Percentiles rank a stretch among this genome's conserved stretches.
Conservation (phyloP, 1,140 invertebrate species). For the Gonioctena quinquepunctata region DNA sequence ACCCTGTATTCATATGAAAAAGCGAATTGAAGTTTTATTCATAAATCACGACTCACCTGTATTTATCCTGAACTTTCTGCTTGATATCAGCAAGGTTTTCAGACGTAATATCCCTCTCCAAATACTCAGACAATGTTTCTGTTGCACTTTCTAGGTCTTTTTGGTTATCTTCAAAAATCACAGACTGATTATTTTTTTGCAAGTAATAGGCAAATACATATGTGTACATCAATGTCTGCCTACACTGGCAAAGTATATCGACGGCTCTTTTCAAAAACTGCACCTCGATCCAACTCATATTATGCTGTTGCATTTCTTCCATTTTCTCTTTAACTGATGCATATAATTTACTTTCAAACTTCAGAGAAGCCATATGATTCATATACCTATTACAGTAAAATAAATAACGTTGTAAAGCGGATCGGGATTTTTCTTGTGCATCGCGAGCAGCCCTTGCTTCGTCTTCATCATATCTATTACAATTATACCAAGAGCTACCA, state of each 20-base stretch:
- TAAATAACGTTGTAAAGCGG: conserved; percentile 90
- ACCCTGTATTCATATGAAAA: background rate
- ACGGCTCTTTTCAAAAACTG: conserved; percentile 98
- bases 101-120: conserved; percentile 96
- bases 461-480: conserved; percentile 95
- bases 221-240: conserved; percentile 98
- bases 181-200: conserved; percentile 97
- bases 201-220: conserved; percentile 99
- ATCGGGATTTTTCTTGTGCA: conserved; percentile 92
- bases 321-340: conserved; percentile 95
- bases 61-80: conserved; percentile 99
- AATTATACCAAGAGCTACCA: conserved; percentile 98
- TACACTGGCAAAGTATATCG: conserved; percentile 95
- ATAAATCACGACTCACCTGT: conserved; percentile 68
- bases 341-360: conserved; percentile 96
- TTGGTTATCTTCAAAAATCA: conserved; percentile 99
- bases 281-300: conserved; percentile 99
- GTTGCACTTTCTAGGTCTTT: conserved; percentile 96
- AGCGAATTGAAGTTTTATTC: background rate
- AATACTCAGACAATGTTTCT: conserved; percentile 95
- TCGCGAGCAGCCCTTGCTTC: conserved; percentile 95
- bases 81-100: conserved; percentile 98
- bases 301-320: conserved; percentile 99
- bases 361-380: conserved; percentile 99
- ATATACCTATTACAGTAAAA: conserved; percentile 99